phyloP scores from a whole-genome alignment of 2,888 invertebrate species.

The Alviniconcha strummeri region DNA sequence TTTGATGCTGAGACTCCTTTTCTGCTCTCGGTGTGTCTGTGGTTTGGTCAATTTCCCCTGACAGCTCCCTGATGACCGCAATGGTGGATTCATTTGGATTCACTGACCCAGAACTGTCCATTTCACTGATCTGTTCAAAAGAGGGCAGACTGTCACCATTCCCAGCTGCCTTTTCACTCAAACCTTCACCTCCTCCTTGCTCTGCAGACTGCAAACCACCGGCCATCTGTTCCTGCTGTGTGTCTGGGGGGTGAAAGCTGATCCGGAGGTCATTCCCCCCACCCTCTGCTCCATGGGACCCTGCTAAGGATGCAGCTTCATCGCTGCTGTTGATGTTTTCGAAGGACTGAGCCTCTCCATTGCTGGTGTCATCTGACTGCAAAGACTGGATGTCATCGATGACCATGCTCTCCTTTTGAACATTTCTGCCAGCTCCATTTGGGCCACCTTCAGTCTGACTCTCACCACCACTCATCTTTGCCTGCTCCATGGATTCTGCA shows the following conservation, averaged over 20 bases:
- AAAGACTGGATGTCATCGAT: slow-evolving; percentile 19
- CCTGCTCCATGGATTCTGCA: too few relatives aligned
- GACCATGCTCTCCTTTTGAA: background rate
- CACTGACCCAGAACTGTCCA: background rate
- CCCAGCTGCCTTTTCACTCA: background rate
- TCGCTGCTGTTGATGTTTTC: slow-evolving; percentile 25
- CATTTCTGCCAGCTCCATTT: too few relatives aligned
- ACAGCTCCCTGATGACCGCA: background rate
- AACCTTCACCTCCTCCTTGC: background rate
- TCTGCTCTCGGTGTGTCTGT: background rate
- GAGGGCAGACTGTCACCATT: background rate
- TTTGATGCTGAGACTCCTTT: background rate
- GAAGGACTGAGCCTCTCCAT: slow-evolving; percentile 22
- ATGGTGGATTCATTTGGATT: background rate
- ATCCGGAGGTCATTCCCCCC: background rate
- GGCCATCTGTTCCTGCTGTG: background rate
- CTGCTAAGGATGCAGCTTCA: slow-evolving; percentile 5
- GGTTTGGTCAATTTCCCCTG: background rate
- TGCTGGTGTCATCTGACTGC: slow-evolving; percentile 24
- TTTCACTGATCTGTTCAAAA: background rate
- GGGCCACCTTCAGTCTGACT: too few relatives aligned
- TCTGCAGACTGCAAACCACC: slow-evolving; percentile 25
- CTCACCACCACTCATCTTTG: too few relatives aligned
- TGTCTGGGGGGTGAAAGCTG: background rate
- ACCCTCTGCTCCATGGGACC: background rate